Conservation (phyloP, 2,113 vertebrate genomes). For the Telmatochromis sp. region DNA sequence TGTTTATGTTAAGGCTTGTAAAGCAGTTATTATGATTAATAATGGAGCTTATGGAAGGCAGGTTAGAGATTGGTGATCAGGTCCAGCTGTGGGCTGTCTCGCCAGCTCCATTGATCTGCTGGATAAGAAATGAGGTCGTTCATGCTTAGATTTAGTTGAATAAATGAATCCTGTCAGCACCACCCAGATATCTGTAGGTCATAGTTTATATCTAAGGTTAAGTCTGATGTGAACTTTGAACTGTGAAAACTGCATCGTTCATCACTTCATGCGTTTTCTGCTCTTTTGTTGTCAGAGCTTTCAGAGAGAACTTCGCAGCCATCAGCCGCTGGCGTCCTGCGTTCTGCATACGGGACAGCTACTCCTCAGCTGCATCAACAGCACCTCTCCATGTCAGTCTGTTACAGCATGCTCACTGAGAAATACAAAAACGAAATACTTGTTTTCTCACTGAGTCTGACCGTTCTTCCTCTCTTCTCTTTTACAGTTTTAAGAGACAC, state of each 20-base stretch:
- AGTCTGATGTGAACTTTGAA: not conserved
- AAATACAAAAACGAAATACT: accelerated
- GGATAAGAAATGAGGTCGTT: not conserved
- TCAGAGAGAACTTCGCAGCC: slow-evolving; percentile 76
- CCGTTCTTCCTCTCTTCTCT: not conserved
- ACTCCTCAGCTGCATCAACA: slow-evolving; percentile 79
- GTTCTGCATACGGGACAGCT: slow-evolving; percentile 79
- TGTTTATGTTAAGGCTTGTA: not conserved
- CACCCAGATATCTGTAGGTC: not conserved
- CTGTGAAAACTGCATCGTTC: not conserved
- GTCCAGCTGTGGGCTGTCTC: accelerated
- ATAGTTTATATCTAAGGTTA: not conserved
- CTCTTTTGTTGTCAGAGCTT: slow-evolving; percentile 68
- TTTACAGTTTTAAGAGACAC: slow-evolving; percentile 79
- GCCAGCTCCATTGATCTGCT: accelerated
- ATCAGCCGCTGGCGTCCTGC: slow-evolving; percentile 72
- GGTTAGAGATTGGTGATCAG: not conserved
- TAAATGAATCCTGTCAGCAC: not conserved
- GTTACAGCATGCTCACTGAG: not conserved
- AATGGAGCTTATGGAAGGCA: not conserved
- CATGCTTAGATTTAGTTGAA: not conserved
- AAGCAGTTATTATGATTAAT: not conserved
- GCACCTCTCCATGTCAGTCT: slow-evolving; percentile 78
- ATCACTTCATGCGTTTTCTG: not conserved
- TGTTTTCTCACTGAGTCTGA: not conserved